phyloP scores from a whole-genome alignment of 2,797 vertebrate genomes.

The Melanotaenia boesemani region DNA sequence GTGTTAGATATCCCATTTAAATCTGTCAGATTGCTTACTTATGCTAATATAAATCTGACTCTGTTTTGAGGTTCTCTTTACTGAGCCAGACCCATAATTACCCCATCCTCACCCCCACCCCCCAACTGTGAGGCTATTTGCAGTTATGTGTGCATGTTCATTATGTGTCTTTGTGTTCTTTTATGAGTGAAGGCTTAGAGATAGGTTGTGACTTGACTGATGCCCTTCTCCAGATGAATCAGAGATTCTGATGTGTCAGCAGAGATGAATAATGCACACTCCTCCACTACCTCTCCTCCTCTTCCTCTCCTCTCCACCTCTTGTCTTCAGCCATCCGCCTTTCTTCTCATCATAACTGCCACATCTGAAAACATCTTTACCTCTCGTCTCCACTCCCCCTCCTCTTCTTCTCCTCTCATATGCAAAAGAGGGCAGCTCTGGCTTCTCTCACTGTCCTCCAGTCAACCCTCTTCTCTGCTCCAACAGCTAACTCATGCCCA shows the following conservation, averaged over 20 bases:
- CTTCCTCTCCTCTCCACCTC: constrained; percentile 68
- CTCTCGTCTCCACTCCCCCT: constrained; percentile 34
- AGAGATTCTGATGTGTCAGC: constrained; percentile 83
- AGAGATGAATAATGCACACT: constrained; percentile 83
- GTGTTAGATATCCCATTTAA: background rate
- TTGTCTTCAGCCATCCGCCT: constrained; percentile 70
- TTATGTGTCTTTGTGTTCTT: constrained; percentile 39
- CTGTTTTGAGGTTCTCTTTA: constrained; percentile 9
- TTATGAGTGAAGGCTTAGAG: constrained; percentile 68
- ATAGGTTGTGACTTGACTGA: constrained; percentile 79
- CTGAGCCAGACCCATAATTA: constrained; percentile 40
- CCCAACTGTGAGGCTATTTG: constrained; percentile 36
- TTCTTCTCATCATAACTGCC: constrained; percentile 76
- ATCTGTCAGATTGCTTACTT: constrained; percentile 6
- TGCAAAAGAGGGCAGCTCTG: constrained; percentile 47
- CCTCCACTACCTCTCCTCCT: constrained; percentile 64
- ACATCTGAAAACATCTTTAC: constrained; percentile 73
- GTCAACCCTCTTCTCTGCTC: constrained; percentile 50
- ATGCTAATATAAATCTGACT: constrained; percentile 13
- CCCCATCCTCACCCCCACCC: constrained; percentile 34
- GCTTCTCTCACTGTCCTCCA: constrained; percentile 50
- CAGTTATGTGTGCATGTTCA: constrained; percentile 15
- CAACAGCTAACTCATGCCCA: constrained; percentile 35
- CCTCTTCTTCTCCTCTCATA: constrained; percentile 26
- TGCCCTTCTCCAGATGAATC: constrained; percentile 83